Evolutionary conservation across 1,140 invertebrate genomes (phyloP), one percentile per base, ranked within the genome.

Genomic region (Habropoda laboriosa): DNA sequence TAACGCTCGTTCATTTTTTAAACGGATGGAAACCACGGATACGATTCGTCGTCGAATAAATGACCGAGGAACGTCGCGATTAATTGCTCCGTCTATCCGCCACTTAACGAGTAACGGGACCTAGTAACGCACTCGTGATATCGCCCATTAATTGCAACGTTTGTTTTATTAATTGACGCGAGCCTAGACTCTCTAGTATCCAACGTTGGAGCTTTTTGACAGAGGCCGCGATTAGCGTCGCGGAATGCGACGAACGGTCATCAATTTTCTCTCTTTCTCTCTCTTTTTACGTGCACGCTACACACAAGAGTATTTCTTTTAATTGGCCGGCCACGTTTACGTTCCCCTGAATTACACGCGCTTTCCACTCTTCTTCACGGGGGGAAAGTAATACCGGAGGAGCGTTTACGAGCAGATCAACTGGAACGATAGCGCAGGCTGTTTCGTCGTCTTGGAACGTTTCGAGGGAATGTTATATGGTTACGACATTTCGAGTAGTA

Each of bases 61-160:
- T 80, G 42, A 60, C 55, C 24, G 60, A 71, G 45, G 21, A 74
- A 53, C 61, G 57, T 45, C n/a, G 77, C 73, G 74, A 86, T 86
- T 81, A 85, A 86, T 85, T 57, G 74, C 35, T 55, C 49, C 40
- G 78, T 73, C 67, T 73, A 68, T n/a, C 47, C 27, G 73, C 55
- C 64, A 72, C 73, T 85, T 81, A 86, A 84, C 81, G 82, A 40
- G 60, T 70, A 82, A 82, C 78, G 38, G 71, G 49, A 70, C 68
- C 38, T 79, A 77, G 60, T 66, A 85, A 81, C 42, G 47, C 16
- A 32, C 66, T 57, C 61, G 27, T 78, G 73, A 86, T 71, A 71
- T 78, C 53, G 47, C 57, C 53, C 57, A 81, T 86, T 85, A 86
- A 86, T 86, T 66, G 82, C 82, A 38, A 85, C 79, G 73, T 86